These are phyloP conservation scores for Sebastes taczanowskii DNA, from an alignment of 2,797 vertebrate genomes.

Conservation along the genomic window DNA sequence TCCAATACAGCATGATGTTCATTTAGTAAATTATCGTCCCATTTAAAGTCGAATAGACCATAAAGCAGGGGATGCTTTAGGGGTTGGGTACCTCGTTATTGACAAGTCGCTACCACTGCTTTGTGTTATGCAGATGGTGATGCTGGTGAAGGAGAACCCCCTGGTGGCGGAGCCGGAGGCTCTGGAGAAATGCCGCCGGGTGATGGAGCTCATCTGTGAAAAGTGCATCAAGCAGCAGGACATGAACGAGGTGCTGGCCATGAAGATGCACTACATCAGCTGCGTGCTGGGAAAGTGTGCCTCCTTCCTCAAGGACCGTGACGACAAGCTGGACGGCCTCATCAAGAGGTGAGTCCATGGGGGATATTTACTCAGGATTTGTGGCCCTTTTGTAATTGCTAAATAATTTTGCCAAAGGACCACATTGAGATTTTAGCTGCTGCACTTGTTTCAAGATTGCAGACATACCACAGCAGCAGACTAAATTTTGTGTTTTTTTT, in stretches of 20 bases:
- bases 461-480: background rate
- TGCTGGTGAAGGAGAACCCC: conserved; percentile 94
- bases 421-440: background rate
- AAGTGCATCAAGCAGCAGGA: conserved; percentile 98
- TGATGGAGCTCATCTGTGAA: conserved; percentile 96
- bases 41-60: accelerated
- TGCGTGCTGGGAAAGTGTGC: conserved; percentile 93
- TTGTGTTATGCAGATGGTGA: conserved; percentile 84
- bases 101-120: no score
- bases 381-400: background rate
- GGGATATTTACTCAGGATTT: background rate
- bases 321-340: conserved; percentile 91
- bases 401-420: background rate
- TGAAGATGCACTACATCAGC: conserved; percentile 99
- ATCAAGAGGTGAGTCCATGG: conserved; percentile 86
- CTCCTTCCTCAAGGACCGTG: conserved; percentile 88
- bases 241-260: conserved; percentile 97
- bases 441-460: background rate
- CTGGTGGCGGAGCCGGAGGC: conserved; percentile 88
- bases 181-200: conserved; percentile 89
- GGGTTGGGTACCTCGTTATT: accelerated
- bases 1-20: no score
- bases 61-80: no score
- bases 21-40: no score
- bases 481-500: background rate